Base-by-base conservation (phyloP, 1,140 invertebrate species). In the Telenomus remus region DNA sequence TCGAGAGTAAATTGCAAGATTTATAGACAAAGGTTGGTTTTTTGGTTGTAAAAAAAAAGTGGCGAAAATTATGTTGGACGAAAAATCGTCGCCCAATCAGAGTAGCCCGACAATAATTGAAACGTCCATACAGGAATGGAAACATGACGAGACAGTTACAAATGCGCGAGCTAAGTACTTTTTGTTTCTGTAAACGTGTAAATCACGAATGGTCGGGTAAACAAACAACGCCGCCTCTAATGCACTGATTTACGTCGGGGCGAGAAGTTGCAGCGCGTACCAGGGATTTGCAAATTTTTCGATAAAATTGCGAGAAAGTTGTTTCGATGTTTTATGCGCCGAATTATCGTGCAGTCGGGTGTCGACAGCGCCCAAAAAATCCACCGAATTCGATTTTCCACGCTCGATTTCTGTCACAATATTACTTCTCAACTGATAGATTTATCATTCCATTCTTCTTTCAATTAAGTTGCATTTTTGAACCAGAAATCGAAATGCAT, bases 271-370 rank as follows among this genome's bases (percentile, higher is more conserved):
- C 64, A 43, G n/a, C n/a, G n/a, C n/a, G n/a, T n/a, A n/a, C n/a
- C n/a, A n/a, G n/a, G n/a, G 50, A 66, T 78, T 78, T 74, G 64
- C 76, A 73, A 78, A 78, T 78, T 73, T 73, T 73, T 73, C 70
- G 57, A 74, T 71, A 66, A 78, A 78, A 74, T 78, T 56, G 63
- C 57, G 68, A 68, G 63, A 72, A 72, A 72, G 56, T 77, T 77
- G 75, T 72, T 70, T 61, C 66, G 76, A 37, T 47, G 76, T 70
- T 78, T 78, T 74, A 78, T 75, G 76, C 76, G 49, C 70, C 66
- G 66, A 78, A 78, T 78, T 78, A 78, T 73, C 75, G 75, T 73
- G 53, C 75, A 69, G 68, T 73, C 59, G 69, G 48, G 59, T 60
- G 69, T 69, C 69, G 59, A 51, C 47, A 64, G 75, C 75, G 69